Conservation (phyloP, 2,113 vertebrate genomes). For the Emydura subglobosa region DNA sequence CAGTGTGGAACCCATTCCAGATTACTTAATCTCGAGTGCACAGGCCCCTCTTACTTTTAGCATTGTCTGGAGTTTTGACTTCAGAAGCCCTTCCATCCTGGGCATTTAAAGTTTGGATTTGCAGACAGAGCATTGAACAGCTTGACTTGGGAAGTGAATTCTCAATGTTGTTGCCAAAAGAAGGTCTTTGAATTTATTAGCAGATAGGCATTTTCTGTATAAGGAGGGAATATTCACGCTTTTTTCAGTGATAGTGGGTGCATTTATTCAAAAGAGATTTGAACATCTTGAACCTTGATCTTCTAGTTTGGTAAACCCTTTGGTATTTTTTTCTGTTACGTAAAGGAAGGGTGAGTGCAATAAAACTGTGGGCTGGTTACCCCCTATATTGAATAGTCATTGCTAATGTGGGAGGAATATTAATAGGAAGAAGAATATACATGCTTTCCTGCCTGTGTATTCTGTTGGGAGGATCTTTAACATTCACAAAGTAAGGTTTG, state of each 20-base stretch:
- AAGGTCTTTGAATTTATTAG: not conserved
- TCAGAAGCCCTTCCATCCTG: not conserved
- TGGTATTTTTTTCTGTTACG: not conserved
- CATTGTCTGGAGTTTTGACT: not conserved
- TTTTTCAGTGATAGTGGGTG: not conserved
- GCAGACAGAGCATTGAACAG: not conserved
- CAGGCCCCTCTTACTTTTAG: not conserved
- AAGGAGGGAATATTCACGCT: not conserved
- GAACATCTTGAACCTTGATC: constrained; percentile 43
- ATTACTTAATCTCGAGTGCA: not conserved
- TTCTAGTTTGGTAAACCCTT: constrained; percentile 26
- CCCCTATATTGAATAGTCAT: constrained; percentile 36
- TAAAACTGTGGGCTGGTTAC: constrained; percentile 55
- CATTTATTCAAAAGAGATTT: not conserved
- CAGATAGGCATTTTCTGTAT: not conserved
- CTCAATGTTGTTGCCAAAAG: not conserved
- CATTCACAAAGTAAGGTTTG: constrained; percentile 48
- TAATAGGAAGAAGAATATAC: constrained; percentile 3
- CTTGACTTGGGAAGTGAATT: not conserved
- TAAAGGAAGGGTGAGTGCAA: constrained; percentile 22
- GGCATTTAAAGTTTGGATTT: not conserved
- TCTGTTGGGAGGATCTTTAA: constrained; percentile 1
- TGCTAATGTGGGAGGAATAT: constrained; percentile 52
- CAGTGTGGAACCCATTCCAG: not conserved
- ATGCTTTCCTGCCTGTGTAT: not conserved